These are phyloP conservation scores for Dicycla oo DNA, from an alignment of 2,888 invertebrate genomes.

Conservation along the genomic window DNA sequence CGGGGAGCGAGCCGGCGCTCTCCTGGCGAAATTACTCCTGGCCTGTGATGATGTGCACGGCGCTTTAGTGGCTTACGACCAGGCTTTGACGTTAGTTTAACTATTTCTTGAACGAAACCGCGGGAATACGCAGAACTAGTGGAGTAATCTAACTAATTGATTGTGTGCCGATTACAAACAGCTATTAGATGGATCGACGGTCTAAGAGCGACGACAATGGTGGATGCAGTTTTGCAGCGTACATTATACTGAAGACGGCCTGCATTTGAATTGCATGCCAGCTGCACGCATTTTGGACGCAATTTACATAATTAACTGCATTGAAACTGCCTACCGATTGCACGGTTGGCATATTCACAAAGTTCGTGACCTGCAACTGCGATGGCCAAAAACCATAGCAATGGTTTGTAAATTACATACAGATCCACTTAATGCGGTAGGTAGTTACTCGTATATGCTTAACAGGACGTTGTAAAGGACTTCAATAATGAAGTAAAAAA, in stretches of 20 bases:
- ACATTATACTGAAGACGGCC: background rate
- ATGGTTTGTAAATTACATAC: background rate
- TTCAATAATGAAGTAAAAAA: background rate
- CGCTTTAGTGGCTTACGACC: slow-evolving; percentile 93
- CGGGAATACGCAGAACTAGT: background rate
- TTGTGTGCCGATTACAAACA: too few species aligned
- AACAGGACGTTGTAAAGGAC: background rate
- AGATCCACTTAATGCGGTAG: background rate
- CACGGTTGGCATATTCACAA: background rate
- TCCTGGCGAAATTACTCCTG: slow-evolving; percentile 93
- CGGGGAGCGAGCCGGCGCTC: slow-evolving; percentile 93
- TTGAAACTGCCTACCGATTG: background rate
- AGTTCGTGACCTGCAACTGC: background rate
- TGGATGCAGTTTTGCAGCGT: background rate
- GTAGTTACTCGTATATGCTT: too few species aligned
- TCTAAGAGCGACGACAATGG: background rate
- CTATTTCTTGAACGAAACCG: background rate
- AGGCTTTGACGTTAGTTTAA: slow-evolving; percentile 92
- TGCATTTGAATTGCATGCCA: background rate
- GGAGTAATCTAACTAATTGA: background rate
- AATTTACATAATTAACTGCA: background rate
- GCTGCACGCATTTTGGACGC: background rate
- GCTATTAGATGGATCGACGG: background rate
- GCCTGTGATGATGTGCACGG: slow-evolving; percentile 92
- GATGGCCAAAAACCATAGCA: background rate